These are phyloP conservation scores for Scatophagus argus DNA, from an alignment of 2,113 vertebrate species.

Conservation along the genomic window DNA sequence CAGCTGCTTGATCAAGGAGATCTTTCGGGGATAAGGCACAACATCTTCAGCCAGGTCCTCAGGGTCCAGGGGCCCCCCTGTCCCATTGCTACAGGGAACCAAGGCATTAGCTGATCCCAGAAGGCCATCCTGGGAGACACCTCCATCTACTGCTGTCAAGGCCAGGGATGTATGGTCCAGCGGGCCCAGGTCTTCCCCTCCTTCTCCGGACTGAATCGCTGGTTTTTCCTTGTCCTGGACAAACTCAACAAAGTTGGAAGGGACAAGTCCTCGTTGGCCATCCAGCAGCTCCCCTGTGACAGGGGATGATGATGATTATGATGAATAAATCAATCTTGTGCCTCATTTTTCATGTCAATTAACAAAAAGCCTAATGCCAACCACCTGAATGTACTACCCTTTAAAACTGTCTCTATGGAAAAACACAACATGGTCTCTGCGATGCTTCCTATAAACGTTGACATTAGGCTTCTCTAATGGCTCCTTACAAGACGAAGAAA, in stretches of 20 bases:
- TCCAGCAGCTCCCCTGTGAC: slow-evolving; percentile 93
- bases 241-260: slow-evolving; percentile 98
- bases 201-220: slow-evolving; percentile 67
- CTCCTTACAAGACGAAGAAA: slow-evolving; percentile 32
- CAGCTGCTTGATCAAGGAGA: slow-evolving; percentile 97
- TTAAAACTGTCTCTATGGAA: background rate
- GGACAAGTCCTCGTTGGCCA: slow-evolving; percentile 96
- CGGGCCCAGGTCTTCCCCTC: slow-evolving; percentile 80
- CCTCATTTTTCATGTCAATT: background rate
- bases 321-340: background rate
- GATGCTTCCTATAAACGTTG: slow-evolving; percentile 31
- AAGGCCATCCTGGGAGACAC: slow-evolving; percentile 72
- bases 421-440: background rate
- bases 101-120: slow-evolving; percentile 68
- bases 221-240: slow-evolving; percentile 92
- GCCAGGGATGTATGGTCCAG: slow-evolving; percentile 80
- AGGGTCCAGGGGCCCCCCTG: slow-evolving; percentile 85
- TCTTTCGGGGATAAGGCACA: slow-evolving; percentile 97
- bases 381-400: slow-evolving; percentile 3
- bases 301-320: background rate
- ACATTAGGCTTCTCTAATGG: slow-evolving; percentile 42
- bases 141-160: slow-evolving; percentile 72
- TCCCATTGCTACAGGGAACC: slow-evolving; percentile 83
- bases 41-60: slow-evolving; percentile 93
- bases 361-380: background rate